Evolutionary conservation across 2,797 vertebrate species (phyloP).

Genomic region (Lithobates sylvaticus): DNA sequence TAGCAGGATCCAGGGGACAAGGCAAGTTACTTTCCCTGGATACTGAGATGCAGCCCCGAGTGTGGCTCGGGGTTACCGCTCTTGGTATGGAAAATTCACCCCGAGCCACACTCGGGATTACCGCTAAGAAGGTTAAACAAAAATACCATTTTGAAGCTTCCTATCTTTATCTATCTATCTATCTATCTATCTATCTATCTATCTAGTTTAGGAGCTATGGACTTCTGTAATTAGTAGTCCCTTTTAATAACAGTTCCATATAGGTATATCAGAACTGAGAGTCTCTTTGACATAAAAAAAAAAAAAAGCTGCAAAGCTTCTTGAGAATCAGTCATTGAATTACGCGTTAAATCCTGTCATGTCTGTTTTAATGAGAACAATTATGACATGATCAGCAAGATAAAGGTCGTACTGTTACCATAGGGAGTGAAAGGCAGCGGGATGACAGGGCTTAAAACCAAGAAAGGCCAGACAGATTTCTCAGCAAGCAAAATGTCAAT

Average conservation of each 20-base stretch:
- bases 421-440: conserved; percentile 64
- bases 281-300: conserved; percentile 17
- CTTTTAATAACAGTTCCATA: neutral
- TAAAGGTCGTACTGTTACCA: conserved; percentile 75
- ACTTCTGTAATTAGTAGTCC: neutral
- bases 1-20: no score
- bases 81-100: no score
- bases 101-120: no score
- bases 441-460: conserved; percentile 64
- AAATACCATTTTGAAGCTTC: no score
- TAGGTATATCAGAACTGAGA: conserved; percentile 6
- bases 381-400: conserved; percentile 71
- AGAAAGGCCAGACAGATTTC: conserved; percentile 79
- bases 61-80: no score
- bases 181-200: no score
- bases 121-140: no score
- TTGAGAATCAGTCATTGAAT: conserved; percentile 42
- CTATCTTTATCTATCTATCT: no score
- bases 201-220: no score
- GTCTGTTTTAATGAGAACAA: conserved; percentile 73
- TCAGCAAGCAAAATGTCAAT: conserved; percentile 73
- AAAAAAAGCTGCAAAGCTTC: neutral
- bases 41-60: no score
- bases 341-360: conserved; percentile 58
- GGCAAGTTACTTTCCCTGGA: no score